A percentile compares a stretch with the other conserved stretches of the same genome.
These are phyloP conservation scores for Zophobas atratus DNA, from an alignment of 1,140 invertebrate species.

Conservation along the genomic window DNA sequence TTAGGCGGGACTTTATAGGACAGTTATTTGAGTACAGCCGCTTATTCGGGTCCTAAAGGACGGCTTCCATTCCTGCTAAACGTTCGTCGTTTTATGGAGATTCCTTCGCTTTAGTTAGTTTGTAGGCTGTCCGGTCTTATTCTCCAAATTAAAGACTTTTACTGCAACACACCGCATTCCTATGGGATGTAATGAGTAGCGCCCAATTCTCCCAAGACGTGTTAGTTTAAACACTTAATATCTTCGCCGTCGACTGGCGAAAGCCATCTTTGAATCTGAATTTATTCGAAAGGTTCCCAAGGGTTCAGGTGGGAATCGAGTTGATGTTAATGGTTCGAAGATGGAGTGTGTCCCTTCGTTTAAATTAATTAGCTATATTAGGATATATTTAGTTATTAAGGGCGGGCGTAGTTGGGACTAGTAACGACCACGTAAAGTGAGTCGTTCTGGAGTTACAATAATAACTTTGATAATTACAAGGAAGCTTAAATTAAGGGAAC, in stretches of 20 bases:
- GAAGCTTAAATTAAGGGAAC: slow-evolving; percentile 14
- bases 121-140: slow-evolving; percentile 23
- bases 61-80: slow-evolving; percentile 23
- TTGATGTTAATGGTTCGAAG: not conserved
- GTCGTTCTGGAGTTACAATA: slow-evolving; percentile 17
- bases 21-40: slow-evolving; percentile 50
- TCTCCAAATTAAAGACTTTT: slow-evolving; percentile 36
- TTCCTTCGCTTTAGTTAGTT: slow-evolving; percentile 41
- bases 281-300: not conserved
- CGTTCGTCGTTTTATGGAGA: slow-evolving; percentile 40
- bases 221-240: slow-evolving; percentile 20
- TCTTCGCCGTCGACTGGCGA: not conserved
- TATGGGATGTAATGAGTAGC: slow-evolving; percentile 21
- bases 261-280: not conserved
- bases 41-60: slow-evolving; percentile 44
- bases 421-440: slow-evolving; percentile 19
- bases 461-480: slow-evolving; percentile 38
- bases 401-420: not conserved
- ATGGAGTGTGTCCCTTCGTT: slow-evolving; percentile 25
- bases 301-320: not conserved
- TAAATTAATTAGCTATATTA: slow-evolving; percentile 37
- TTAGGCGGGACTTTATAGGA: slow-evolving; percentile 52
- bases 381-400: slow-evolving; percentile 18
- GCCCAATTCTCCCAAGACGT: slow-evolving; percentile 28
- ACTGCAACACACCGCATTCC: slow-evolving; percentile 25